Evolutionary conservation across 2,888 invertebrate genomes (phyloP), one percentile per base, ranked within the genome.

Genomic region (Fragum sueziense): DNA sequence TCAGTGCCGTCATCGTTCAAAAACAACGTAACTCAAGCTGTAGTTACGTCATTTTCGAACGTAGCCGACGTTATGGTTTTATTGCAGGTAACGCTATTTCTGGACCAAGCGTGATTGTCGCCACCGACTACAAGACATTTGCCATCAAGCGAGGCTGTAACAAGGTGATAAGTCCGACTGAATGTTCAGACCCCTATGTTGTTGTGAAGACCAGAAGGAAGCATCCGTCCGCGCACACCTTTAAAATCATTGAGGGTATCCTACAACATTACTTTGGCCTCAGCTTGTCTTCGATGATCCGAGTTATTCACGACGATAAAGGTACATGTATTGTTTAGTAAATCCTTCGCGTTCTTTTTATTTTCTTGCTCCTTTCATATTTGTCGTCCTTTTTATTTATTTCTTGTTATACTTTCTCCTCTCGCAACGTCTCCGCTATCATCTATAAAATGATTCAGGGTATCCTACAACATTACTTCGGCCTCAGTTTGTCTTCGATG

Each of bases 111-210:
- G 11, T 34, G 9, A 27, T 65, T 22, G 41, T 65, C 2, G 65
- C 65, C 17, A 65, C 65, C 17, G 65, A 65, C 41, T 65, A 65
- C 65, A 65, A 65, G 41, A 65, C 22, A 25, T 65, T 65, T 27
- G 37, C 25, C 25, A 41, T 65, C 9, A 65, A 41, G 25, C 41
- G 41, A 22, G 65, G 65, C 1, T 65, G 65, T 65, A 37, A 33
- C 6, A 65, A 65, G 22, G n/a, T n/a, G 17, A 17, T 22, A 1
- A 17, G n/a, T n/a, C 20, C 41, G 22, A n/a, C 17, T 29, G 22
- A n/a, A n/a, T 65, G 65, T n/a, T 25, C 22, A 4, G 65, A 65
- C 17, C 65, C 65, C 41, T 65, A 65, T n/a, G 41, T 65, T 11
- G 65, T 34, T 17, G 65, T 65, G 25, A 65, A 65, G 22, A 65